Evolutionary conservation across 2,113 vertebrate species (phyloP).

Genomic region (Spea bombifrons): DNA sequence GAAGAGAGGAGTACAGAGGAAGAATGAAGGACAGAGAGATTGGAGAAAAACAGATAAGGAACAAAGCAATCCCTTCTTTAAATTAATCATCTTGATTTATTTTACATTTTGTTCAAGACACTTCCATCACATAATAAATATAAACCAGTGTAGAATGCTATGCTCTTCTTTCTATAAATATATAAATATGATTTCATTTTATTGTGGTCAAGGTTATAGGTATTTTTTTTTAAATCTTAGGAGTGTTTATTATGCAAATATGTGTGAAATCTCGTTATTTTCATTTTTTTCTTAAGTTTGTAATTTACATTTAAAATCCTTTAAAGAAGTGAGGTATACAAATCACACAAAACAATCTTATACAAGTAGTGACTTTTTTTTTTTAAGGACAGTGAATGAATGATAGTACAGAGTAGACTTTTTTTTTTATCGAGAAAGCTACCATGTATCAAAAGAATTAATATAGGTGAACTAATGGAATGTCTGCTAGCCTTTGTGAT

Average conservation of each 20-base stretch:
- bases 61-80: too few species aligned
- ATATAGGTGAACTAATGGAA: slow-evolving; percentile 45
- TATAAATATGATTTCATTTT: slow-evolving; percentile 8
- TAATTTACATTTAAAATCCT: slow-evolving; percentile 31
- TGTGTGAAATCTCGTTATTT: slow-evolving; percentile 6
- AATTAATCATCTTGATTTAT: too few species aligned
- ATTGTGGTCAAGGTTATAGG: slow-evolving; percentile 1
- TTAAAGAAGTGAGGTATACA: slow-evolving; percentile 25
- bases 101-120: too few species aligned
- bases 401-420: slow-evolving; percentile 23
- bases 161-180: background rate
- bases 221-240: slow-evolving; percentile 4
- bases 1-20: too few species aligned
- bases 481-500: slow-evolving; percentile 29
- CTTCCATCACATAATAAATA: too few species aligned
- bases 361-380: slow-evolving; percentile 33
- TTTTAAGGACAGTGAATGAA: slow-evolving; percentile 38
- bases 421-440: slow-evolving; percentile 38
- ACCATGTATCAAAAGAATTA: slow-evolving; percentile 46
- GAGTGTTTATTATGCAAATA: slow-evolving; percentile 4
- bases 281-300: slow-evolving; percentile 3
- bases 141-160: background rate
- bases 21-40: too few species aligned
- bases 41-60: too few species aligned
- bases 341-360: slow-evolving; percentile 25